Conservation (phyloP, 1,140 invertebrate species). For the Heliconius congener region DNA sequence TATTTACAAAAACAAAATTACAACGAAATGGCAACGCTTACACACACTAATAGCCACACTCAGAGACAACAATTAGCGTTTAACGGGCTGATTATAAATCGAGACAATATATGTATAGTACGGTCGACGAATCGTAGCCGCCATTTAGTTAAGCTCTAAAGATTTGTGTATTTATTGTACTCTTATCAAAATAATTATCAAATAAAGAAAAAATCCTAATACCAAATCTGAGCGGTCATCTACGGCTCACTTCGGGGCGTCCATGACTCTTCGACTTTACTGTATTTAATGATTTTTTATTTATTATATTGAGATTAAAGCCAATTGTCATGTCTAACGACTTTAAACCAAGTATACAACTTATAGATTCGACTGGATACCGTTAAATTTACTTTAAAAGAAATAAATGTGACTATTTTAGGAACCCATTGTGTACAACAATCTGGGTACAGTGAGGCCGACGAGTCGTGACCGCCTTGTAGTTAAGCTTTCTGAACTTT, state of each 20-base stretch:
- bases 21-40: slow-evolving; percentile 2
- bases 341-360: not conserved
- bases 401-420: slow-evolving; percentile 3
- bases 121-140: too few species aligned
- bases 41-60: slow-evolving; percentile 5
- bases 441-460: not conserved
- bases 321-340: not conserved
- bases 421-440: slow-evolving; percentile 3
- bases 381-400: not conserved
- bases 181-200: too few species aligned
- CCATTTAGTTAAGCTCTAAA: too few species aligned
- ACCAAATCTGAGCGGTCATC: too few species aligned
- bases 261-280: too few species aligned
- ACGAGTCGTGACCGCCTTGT: too few species aligned
- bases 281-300: too few species aligned
- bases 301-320: not conserved
- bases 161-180: too few species aligned
- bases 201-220: too few species aligned
- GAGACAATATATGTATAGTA: not conserved
- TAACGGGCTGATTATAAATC: not conserved
- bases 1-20: slow-evolving; percentile 6
- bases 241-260: too few species aligned
- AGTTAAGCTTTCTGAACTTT: too few species aligned
- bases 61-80: not conserved
- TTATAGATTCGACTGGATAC: not conserved